Conservation (phyloP, 2,888 invertebrate genomes). For the Rhagonycha fulva region DNA sequence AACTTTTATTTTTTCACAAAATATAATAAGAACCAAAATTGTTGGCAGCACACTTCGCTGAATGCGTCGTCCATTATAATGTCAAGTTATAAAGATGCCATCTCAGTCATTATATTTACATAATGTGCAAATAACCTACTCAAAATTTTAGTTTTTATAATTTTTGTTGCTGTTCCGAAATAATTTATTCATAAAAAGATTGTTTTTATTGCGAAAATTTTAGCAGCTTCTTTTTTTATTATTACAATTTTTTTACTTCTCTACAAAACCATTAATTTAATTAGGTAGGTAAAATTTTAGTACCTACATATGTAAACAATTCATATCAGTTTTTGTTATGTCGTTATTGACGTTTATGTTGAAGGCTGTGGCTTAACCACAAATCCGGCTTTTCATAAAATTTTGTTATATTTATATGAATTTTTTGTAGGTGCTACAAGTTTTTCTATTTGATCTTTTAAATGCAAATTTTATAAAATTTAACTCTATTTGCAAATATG, state of each 20-base stretch:
- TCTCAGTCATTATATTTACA: not conserved
- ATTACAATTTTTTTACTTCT: not conserved
- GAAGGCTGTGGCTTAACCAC: too few relatives aligned
- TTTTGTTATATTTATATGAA: not conserved
- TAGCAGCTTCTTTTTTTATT: not conserved
- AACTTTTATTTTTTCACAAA: not conserved
- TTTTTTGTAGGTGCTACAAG: not conserved
- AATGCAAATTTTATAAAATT: not conserved
- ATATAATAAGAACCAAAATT: not conserved
- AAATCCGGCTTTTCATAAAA: not conserved
- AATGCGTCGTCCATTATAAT: not conserved
- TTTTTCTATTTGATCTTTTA: not conserved
- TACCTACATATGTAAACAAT: not conserved
- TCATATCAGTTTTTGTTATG: not conserved
- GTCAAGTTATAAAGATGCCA: not conserved
- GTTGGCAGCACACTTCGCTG: not conserved
- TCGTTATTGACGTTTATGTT: not conserved
- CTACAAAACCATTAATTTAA: not conserved
- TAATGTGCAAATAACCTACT: not conserved
- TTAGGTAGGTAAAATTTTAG: not conserved
- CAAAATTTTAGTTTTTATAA: not conserved
- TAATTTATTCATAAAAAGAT: not conserved
- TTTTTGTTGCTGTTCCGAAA: not conserved
- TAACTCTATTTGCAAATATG: not conserved
- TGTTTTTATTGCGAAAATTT: not conserved